Base-by-base conservation (phyloP, 2,888 invertebrate species). In the Noctua janthe region DNA sequence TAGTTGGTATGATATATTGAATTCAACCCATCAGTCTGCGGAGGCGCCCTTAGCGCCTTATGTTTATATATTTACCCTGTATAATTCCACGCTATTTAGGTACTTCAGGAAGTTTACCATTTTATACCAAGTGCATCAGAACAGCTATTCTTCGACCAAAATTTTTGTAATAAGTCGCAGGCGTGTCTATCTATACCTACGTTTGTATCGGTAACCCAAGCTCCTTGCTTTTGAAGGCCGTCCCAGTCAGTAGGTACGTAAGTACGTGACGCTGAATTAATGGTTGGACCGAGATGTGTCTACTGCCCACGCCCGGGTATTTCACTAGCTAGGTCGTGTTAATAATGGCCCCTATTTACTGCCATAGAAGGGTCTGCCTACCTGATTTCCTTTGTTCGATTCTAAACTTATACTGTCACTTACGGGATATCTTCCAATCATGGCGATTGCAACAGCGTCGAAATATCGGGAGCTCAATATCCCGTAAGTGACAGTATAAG, bases 211-310 rank as follows among this genome's bases (percentile, higher is more conserved):
- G 67, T 43, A 70, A 70, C 43, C 64, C 35, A 29, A 74, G 39
- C 35, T 73, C 47, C 17, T 47, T 69, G 47, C n/a, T 69, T n/a
- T 13, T 71, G 79, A 78, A 87, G 79, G 77, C 64, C 73, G 59
- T 39, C 49, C 29, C 43, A 51, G 76, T 54, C 11, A 11, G 71
- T 67, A 67, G 51, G 67, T 77, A 70, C 20, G 43, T 35, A 74
- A 64, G 43, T 71, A 82, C 82, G 80, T 87, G 87, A 62, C 78
- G 66, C 56, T 29, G 85, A 87, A 84, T 87, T 82, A 87, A 87
- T 87, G 80, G 66, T 56, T 15, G 66, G 64, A 35, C 54, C 71
- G 47, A 78, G 47, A 64, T 74, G 71, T 69, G 71, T 80, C 69
- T 66, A 51, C 70, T 59, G 35, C 71, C 77, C 54, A 72, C 71